phyloP scores from a whole-genome alignment of 1,140 invertebrate genomes.

The Zaprionus taronus region DNA sequence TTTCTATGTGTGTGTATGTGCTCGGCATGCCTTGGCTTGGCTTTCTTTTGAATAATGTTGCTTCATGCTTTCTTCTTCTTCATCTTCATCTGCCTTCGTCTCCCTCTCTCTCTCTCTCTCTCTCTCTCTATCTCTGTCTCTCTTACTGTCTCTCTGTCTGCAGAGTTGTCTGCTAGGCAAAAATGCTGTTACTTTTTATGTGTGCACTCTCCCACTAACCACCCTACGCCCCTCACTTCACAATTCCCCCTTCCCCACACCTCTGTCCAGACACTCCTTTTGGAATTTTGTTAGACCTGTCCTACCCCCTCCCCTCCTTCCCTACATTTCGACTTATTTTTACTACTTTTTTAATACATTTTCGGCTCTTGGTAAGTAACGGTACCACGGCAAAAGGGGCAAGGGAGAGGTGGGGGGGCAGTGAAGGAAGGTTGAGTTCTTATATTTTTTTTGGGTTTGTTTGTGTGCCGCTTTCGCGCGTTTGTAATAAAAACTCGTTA shows the following conservation, averaged over 20 bases:
- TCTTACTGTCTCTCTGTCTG: slow-evolving; percentile 25
- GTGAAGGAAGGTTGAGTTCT: slow-evolving; percentile 11
- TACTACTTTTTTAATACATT: slow-evolving; percentile 73
- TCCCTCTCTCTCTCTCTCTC: background rate
- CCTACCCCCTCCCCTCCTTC: slow-evolving; percentile 2
- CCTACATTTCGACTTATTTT: slow-evolving; percentile 63
- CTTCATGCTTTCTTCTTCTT: slow-evolving; percentile 81
- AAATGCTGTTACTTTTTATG: slow-evolving; percentile 82
- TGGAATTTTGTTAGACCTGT: slow-evolving; percentile 52
- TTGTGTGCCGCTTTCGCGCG: slow-evolving; percentile 69
- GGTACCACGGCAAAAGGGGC: background rate
- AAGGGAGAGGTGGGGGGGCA: background rate
- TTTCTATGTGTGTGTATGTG: slow-evolving; percentile 53
- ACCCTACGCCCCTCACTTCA: background rate
- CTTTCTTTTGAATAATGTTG: slow-evolving; percentile 82
- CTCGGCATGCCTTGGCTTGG: slow-evolving; percentile 78
- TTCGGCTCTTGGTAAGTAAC: slow-evolving; percentile 52
- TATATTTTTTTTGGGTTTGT: slow-evolving; percentile 47
- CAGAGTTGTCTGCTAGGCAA: slow-evolving; percentile 72
- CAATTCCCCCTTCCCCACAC: background rate
- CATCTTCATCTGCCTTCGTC: slow-evolving; percentile 69
- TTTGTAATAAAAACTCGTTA: slow-evolving; percentile 82
- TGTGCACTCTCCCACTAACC: slow-evolving; percentile 58
- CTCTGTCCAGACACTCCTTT: slow-evolving; percentile 49
- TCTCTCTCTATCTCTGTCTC: background rate